Conservation (phyloP, 2,113 vertebrate genomes). For the Desmodus rotundus region DNA sequence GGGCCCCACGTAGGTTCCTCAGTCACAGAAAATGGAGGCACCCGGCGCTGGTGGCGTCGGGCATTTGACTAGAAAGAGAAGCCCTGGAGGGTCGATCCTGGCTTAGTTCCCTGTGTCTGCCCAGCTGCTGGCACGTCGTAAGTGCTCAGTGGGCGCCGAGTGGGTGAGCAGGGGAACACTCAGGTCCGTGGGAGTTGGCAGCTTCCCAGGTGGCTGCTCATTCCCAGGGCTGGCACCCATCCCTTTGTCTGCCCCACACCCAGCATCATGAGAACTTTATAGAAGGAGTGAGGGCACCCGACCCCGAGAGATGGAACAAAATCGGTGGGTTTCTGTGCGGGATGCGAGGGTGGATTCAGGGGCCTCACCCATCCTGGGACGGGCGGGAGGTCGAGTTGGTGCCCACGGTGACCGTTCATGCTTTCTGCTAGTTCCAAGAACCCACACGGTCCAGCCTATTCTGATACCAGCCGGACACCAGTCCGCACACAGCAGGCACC, state of each 20-base stretch:
- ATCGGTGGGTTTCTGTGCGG: not conserved
- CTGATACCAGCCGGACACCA: not conserved
- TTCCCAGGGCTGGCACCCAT: not conserved
- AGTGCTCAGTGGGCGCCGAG: not conserved
- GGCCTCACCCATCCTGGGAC: not conserved
- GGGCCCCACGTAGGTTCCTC: not conserved
- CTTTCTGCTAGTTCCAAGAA: not conserved
- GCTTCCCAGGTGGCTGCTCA: not conserved
- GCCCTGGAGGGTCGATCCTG: not conserved
- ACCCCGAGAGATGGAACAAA: not conserved
- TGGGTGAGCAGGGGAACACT: rapidly evolving
- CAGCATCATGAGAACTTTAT: not conserved
- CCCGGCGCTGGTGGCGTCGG: rapidly evolving
- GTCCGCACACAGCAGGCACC: rapidly evolving
- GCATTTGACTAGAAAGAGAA: not conserved
- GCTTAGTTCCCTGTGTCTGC: rapidly evolving
- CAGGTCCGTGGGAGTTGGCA: rapidly evolving
- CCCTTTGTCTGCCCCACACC: not conserved
- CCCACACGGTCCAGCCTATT: not conserved
- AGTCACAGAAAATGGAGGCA: not conserved
- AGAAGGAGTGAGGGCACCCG: not conserved
- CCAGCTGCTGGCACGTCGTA: not conserved
- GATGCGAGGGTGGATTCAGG: not conserved
- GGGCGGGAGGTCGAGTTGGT: not conserved
- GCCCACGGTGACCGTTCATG: rapidly evolving